phyloP scores from a whole-genome alignment of 2,888 invertebrate species.

The Pediacus dermestoides region DNA sequence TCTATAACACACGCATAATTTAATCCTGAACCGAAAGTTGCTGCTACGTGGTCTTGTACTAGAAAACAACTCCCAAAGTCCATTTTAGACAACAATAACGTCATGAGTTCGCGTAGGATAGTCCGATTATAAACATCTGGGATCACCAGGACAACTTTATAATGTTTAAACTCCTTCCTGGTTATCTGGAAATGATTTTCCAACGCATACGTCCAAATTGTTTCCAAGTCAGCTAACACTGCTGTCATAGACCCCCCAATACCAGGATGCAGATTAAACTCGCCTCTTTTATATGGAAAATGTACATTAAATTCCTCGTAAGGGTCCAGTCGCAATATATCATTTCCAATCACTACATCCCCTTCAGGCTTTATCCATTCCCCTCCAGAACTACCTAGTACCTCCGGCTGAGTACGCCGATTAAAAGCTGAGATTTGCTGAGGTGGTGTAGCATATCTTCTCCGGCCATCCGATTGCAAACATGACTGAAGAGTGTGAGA shows the following conservation, averaged over 20 bases:
- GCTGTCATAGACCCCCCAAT: constrained; percentile 84
- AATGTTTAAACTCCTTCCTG: constrained; percentile 65
- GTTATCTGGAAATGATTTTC: constrained; percentile 74
- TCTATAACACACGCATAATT: constrained; percentile 92
- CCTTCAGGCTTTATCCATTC: constrained; percentile 63
- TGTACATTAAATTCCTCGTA: constrained; percentile 77
- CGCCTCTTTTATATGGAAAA: constrained; percentile 85
- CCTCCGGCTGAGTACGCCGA: constrained; percentile 70
- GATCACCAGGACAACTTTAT: constrained; percentile 82
- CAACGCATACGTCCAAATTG: constrained; percentile 83
- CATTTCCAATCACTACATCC: constrained; percentile 72
- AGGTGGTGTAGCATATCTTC: constrained; percentile 77
- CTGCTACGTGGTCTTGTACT: constrained; percentile 75
- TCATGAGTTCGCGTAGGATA: constrained; percentile 80
- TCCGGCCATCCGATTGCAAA: constrained; percentile 75
- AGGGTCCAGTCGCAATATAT: constrained; percentile 66
- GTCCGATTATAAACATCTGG: constrained; percentile 86
- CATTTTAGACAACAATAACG: constrained; percentile 72
- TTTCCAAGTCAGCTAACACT: constrained; percentile 78
- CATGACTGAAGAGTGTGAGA: constrained; percentile 84
- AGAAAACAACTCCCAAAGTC: constrained; percentile 50
- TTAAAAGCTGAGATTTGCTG: constrained; percentile 89
- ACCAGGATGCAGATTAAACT: constrained; percentile 78
- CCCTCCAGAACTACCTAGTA: constrained; percentile 55
- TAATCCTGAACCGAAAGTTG: constrained; percentile 79